These are phyloP conservation scores for Meriones unguiculatus DNA, from an alignment of 2,113 vertebrate species.

Conservation along the genomic window DNA sequence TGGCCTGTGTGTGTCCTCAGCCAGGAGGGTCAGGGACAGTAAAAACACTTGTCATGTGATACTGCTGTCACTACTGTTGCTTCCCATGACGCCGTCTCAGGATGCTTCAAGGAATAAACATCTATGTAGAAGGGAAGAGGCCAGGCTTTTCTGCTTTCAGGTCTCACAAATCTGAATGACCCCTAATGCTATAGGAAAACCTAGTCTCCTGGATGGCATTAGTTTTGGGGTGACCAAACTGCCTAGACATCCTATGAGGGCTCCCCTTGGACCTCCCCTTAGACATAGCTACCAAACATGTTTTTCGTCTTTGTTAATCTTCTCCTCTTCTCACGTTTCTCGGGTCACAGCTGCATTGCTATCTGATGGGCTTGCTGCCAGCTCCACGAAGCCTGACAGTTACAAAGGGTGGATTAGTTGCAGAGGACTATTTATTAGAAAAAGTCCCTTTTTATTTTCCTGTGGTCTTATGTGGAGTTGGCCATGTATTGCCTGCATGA, in stretches of 20 bases:
- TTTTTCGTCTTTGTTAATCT: slow-evolving; percentile 79
- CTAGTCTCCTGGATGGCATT: background rate
- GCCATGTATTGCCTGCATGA: background rate
- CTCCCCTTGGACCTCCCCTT: background rate
- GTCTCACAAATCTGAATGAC: background rate
- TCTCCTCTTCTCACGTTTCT: slow-evolving; percentile 76
- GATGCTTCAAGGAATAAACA: background rate
- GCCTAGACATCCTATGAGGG: slow-evolving; percentile 18
- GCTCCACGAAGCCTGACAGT: slow-evolving; percentile 74
- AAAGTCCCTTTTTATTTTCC: slow-evolving; percentile 59
- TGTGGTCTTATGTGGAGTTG: slow-evolving; percentile 58
- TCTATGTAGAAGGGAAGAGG: background rate
- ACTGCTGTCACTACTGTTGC: background rate
- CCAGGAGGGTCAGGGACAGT: background rate
- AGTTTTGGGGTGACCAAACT: slow-evolving; percentile 30
- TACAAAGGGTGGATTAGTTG: slow-evolving; percentile 79
- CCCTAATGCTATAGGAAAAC: background rate
- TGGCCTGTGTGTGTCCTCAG: background rate
- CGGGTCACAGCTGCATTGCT: slow-evolving; percentile 76
- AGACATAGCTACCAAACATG: slow-evolving; percentile 70
- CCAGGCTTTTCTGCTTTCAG: background rate
- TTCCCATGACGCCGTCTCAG: background rate
- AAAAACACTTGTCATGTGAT: background rate
- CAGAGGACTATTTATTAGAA: slow-evolving; percentile 78
- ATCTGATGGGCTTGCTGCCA: slow-evolving; percentile 78